Evolutionary conservation across 1,140 invertebrate genomes (phyloP).

Genomic region (Varroa destructor): DNA sequence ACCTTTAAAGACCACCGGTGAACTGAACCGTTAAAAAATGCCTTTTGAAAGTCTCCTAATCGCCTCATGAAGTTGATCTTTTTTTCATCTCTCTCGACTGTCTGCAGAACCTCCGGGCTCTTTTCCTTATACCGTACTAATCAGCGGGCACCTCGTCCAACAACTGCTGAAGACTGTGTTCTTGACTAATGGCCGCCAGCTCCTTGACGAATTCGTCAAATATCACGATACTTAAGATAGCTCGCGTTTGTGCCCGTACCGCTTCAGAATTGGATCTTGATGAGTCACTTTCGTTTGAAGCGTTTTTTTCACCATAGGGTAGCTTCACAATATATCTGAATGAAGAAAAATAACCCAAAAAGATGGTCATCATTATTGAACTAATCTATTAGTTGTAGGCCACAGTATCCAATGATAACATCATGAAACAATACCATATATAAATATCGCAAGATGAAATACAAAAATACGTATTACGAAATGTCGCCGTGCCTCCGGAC

Average conservation of each 20-base stretch:
- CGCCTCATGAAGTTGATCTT: too few species aligned
- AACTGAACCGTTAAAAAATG: too few species aligned
- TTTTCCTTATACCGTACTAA: neutral
- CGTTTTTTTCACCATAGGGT: constrained; percentile 25
- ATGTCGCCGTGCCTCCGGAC: too few species aligned
- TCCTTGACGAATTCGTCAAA: constrained; percentile 87
- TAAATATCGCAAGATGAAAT: too few species aligned
- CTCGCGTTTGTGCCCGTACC: neutral
- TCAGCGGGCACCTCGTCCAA: constrained; percentile 12
- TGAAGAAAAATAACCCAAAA: constrained; percentile 27
- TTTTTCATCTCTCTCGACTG: too few species aligned
- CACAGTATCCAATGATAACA: constrained; percentile 10
- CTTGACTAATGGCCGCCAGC: constrained; percentile 73
- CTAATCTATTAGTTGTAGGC: neutral
- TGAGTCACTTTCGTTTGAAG: constrained; percentile 36
- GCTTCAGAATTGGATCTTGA: constrained; percentile 46
- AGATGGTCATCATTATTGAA: neutral
- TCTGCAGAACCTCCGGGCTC: too few species aligned
- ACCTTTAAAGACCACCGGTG: too few species aligned
- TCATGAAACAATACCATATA: too few species aligned
- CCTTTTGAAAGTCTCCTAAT: too few species aligned
- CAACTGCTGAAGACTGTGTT: constrained; percentile 47
- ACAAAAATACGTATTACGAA: too few species aligned
- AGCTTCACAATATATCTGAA: constrained; percentile 29
- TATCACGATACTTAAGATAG: constrained; percentile 65